These are phyloP conservation scores for Sakesphorus luctuosus DNA, from an alignment of 2,113 vertebrate genomes.

Conservation along the genomic window DNA sequence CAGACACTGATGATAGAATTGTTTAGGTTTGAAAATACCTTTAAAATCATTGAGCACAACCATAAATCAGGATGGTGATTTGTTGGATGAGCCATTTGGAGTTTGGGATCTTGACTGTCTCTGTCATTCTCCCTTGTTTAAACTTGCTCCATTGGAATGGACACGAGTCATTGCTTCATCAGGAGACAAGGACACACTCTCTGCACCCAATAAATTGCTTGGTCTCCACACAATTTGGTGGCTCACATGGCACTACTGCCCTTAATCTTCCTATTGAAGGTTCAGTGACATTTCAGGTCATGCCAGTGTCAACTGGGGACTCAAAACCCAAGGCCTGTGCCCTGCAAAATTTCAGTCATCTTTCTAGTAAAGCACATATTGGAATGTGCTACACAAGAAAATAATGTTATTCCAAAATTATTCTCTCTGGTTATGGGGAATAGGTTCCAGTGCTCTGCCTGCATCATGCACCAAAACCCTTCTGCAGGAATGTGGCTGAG, in stretches of 20 bases:
- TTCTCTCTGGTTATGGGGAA: not conserved
- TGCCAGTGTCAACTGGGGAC: not conserved
- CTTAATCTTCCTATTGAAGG: not conserved
- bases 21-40: not conserved
- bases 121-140: not conserved
- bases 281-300: not conserved
- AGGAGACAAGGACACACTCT: not conserved
- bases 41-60: not conserved
- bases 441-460: not conserved
- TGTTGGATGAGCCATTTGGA: accelerated
- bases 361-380: not conserved
- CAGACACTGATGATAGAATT: not conserved
- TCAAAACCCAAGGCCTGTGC: not conserved
- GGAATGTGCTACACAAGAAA: not conserved
- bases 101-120: not conserved
- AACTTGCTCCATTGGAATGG: not conserved
- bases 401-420: not conserved
- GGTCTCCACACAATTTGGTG: accelerated
- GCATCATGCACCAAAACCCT: accelerated
- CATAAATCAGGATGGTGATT: not conserved
- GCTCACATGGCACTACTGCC: not conserved
- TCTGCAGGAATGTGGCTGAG: not conserved
- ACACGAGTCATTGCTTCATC: not conserved
- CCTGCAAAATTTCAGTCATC: not conserved
- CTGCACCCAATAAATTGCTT: not conserved